These are phyloP conservation scores for Ctenosaura bakeri DNA, from an alignment of 2,797 vertebrate species.

Conservation along the genomic window DNA sequence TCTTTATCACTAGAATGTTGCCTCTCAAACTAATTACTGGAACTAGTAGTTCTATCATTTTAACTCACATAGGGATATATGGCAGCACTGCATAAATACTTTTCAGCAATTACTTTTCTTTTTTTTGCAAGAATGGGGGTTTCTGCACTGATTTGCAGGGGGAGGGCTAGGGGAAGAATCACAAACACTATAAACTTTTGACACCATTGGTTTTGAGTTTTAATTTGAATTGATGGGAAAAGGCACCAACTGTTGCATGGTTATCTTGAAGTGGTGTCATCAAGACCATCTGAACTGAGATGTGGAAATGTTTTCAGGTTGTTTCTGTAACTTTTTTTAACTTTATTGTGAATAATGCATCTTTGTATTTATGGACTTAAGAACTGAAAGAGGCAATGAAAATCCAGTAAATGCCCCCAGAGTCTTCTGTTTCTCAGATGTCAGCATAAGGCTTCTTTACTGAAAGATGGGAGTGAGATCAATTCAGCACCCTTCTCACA, in stretches of 20 bases:
- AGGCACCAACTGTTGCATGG: constrained; percentile 80
- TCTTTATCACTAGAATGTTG: constrained; percentile 78
- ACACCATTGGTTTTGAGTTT: constrained; percentile 72
- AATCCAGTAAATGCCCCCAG: constrained; percentile 79
- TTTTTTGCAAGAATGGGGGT: constrained; percentile 62
- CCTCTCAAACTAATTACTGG: constrained; percentile 75
- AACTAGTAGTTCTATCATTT: constrained; percentile 72
- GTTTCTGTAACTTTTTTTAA: constrained; percentile 75
- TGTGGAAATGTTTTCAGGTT: constrained; percentile 76
- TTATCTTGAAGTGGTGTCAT: constrained; percentile 76
- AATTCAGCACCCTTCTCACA: constrained; percentile 63
- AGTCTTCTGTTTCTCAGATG: constrained; percentile 67
- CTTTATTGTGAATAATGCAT: constrained; percentile 85
- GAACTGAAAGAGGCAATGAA: constrained; percentile 79
- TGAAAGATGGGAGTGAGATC: constrained; percentile 57
- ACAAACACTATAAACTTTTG: constrained; percentile 72
- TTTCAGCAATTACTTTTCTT: constrained; percentile 54
- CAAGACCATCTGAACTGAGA: constrained; percentile 71
- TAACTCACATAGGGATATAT: constrained; percentile 70
- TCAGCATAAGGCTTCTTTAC: constrained; percentile 62
- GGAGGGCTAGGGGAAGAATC: constrained; percentile 51
- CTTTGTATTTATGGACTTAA: constrained; percentile 84
- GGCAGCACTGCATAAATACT: constrained; percentile 71
- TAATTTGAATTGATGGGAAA: constrained; percentile 75
- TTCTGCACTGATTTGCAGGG: constrained; percentile 69